Evolutionary conservation across 2,113 vertebrate species (phyloP).

Genomic region (Aspidoscelis tigris): DNA sequence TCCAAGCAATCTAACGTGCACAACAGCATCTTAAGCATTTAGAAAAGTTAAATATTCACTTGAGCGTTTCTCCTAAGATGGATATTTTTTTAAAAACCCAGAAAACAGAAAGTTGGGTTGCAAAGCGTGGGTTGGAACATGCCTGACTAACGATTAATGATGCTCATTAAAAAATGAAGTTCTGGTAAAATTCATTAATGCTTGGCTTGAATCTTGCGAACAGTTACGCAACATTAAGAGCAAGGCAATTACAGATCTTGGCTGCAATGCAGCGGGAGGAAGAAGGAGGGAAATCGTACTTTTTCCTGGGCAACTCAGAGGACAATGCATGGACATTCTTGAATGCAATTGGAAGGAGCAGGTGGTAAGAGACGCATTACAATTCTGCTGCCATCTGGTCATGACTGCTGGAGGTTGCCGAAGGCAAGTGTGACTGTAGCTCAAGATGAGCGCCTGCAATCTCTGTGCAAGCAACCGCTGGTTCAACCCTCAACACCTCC

Average conservation of each 20-base stretch:
- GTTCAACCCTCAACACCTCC: not conserved
- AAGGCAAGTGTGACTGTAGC: not conserved
- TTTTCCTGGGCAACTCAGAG: conserved; percentile 59
- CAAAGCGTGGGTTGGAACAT: conserved; percentile 61
- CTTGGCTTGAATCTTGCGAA: conserved; percentile 72
- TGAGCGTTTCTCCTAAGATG: not conserved
- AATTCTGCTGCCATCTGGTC: conserved; percentile 65
- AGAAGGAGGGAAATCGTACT: conserved; percentile 48
- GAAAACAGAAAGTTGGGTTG: conserved; percentile 31
- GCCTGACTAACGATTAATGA: conserved; percentile 72
- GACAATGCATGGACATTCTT: conserved; percentile 30
- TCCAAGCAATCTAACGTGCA: not conserved
- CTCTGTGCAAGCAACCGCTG: too few relatives aligned
- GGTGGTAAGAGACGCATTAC: conserved; percentile 31
- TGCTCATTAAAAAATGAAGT: conserved; percentile 76
- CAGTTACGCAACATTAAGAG: conserved; percentile 75
- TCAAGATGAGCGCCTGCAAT: not conserved
- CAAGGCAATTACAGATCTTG: conserved; percentile 74
- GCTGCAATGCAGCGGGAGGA: conserved; percentile 65
- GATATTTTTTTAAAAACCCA: conserved; percentile 25
- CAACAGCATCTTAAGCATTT: not conserved
- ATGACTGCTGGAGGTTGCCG: conserved; percentile 36
- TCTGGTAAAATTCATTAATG: conserved; percentile 77
- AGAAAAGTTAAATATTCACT: conserved; percentile 7
- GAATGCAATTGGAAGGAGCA: conserved; percentile 42